A percentile compares a stretch with the other conserved stretches of the same genome.
These are phyloP conservation scores for Ips typographus DNA, from an alignment of 1,140 invertebrate species.

Conservation along the genomic window DNA sequence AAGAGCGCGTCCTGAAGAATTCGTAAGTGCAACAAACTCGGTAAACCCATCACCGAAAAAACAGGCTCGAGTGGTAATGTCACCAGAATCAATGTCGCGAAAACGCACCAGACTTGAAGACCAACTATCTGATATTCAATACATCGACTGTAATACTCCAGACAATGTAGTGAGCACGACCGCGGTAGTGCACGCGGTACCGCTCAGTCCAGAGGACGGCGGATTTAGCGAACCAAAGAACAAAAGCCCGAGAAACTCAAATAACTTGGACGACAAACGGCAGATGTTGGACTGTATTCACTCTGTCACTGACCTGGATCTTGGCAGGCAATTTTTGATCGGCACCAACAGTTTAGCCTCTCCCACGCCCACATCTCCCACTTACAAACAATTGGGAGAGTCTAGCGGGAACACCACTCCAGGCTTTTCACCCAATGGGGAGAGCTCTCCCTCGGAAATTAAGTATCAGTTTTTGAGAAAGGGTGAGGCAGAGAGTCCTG, in stretches of 20 bases:
- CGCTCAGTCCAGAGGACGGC: slow-evolving; percentile 28
- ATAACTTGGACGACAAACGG: slow-evolving; percentile 44
- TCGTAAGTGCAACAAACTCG: slow-evolving; percentile 54
- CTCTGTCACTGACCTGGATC: slow-evolving; percentile 46
- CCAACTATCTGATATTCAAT: slow-evolving; percentile 63
- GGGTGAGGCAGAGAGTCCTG: slow-evolving; percentile 13
- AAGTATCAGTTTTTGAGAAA: slow-evolving; percentile 30
- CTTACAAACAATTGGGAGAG: slow-evolving; percentile 46
- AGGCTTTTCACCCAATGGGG: slow-evolving; percentile 37
- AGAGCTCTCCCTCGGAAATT: slow-evolving; percentile 37
- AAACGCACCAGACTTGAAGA: slow-evolving; percentile 63
- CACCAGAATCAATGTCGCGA: slow-evolving; percentile 53
- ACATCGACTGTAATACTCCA: slow-evolving; percentile 64
- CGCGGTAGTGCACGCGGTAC: slow-evolving; percentile 43
- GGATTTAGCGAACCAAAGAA: slow-evolving; percentile 45
- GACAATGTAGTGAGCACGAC: slow-evolving; percentile 52
- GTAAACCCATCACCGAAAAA: slow-evolving; percentile 60
- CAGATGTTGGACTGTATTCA: slow-evolving; percentile 46
- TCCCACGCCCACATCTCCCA: slow-evolving; percentile 46
- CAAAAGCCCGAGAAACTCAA: slow-evolving; percentile 49
- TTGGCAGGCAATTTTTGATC: slow-evolving; percentile 37
- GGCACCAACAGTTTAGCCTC: slow-evolving; percentile 36
- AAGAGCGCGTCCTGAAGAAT: slow-evolving; percentile 55
- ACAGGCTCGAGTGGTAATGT: slow-evolving; percentile 55
- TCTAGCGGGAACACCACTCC: slow-evolving; percentile 47